Base-by-base conservation (phyloP, 2,888 invertebrate species). In the Alloplasta piceator region DNA sequence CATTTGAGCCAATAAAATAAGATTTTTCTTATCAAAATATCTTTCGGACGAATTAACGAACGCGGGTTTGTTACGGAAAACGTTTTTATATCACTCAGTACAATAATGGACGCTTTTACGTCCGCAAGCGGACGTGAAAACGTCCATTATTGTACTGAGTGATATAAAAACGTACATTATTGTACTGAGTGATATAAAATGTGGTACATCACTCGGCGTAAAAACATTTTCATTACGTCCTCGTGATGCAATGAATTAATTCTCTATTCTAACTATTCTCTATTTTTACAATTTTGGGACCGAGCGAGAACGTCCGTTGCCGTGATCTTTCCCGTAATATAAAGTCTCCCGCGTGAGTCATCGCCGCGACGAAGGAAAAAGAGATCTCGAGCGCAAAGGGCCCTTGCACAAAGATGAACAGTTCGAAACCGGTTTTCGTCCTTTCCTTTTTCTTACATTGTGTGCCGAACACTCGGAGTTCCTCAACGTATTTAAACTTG, bases 281-380 rank as follows among this genome's bases (percentile, higher is more conserved):
- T 4, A 12, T 48, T 48, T 52, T 52, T 7, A 26, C 12, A 39
- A 60, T 16, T 60, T 58, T 2, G 75, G 52, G 26, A 16, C 43
- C 39, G 46, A 75, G 12, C 66, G 60, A 64, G 64, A 78, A 74
- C 61, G 16, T 41, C 38, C 43, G 14, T 52, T 61, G 9, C 50
- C 39, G 39, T 26, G 52, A 50, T n/a, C 74, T 55, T 26, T 26
- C 52, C 43, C 58, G 60, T 26, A n/a, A n/a, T n/a, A n/a, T n/a
- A 60, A 72, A 43, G 74, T 75, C 60, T 60, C 43, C 52, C 66
- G 16, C 41, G 50, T 83, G 80, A 80, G 75, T 79, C 83, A 77
- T 81, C 76, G 64, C 1, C 26, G 26, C 55, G 48, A 55, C 58
- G 46, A 16, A 61, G 38, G 63, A 26, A 41, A 66, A 61, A 73